Conservation (phyloP, 2,888 invertebrate species). For the Cryptocheilus praepositus region DNA sequence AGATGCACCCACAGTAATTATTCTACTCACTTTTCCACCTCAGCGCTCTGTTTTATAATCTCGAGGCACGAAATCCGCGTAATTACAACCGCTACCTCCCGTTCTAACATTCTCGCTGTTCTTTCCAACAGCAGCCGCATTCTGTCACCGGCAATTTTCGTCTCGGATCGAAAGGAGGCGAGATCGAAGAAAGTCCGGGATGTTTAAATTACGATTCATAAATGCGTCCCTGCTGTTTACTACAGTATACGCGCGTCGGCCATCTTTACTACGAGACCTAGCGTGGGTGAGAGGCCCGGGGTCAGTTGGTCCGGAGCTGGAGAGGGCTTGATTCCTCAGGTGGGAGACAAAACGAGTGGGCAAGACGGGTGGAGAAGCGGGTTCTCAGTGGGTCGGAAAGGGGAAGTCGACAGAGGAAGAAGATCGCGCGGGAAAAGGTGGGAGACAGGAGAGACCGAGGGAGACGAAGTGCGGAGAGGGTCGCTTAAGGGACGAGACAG, state of each 20-base stretch:
- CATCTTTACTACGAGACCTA: constrained; percentile 69
- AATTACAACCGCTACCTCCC: no score
- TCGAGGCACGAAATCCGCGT: no score
- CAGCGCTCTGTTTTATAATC: no score
- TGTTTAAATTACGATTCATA: no score
- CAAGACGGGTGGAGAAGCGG: constrained; percentile 19
- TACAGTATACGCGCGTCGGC: constrained; percentile 58
- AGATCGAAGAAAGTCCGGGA: no score
- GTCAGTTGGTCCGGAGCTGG: constrained; percentile 55
- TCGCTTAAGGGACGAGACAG: constrained; percentile 25
- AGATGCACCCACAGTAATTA: no score
- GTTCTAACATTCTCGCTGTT: no score
- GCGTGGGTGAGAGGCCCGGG: constrained; percentile 69
- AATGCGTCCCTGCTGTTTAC: constrained; percentile 48
- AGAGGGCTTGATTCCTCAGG: constrained; percentile 15
- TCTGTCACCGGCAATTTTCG: no score
- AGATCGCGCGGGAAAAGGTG: constrained; percentile 22
- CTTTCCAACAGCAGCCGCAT: no score
- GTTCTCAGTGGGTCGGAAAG: constrained; percentile 48
- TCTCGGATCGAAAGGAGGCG: no score
- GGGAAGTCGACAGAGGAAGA: constrained; percentile 39
- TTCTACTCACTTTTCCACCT: no score
- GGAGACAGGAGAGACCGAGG: constrained; percentile 28
- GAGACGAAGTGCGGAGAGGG: constrained; percentile 37
- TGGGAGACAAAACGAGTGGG: background rate